These are phyloP conservation scores for Cyclophora albipunctata DNA, from an alignment of 2,888 invertebrate species.

Conservation along the genomic window DNA sequence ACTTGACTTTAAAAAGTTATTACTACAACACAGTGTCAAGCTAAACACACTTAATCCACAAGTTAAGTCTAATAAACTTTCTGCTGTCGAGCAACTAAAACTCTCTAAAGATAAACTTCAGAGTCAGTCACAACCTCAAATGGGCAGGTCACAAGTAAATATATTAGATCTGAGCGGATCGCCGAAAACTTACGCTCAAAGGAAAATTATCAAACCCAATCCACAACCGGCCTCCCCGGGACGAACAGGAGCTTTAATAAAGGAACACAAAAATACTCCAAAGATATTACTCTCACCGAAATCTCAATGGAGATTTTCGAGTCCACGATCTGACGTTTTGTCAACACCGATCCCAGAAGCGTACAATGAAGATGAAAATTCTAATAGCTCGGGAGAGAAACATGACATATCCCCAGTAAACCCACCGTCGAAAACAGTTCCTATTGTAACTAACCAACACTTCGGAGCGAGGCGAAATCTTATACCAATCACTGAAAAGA, in stretches of 20 bases:
- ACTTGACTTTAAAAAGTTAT: conserved; percentile 87
- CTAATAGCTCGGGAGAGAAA: conserved; percentile 76
- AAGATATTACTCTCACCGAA: conserved; percentile 81
- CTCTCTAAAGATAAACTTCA: conserved; percentile 76
- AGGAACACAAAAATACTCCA: conserved; percentile 72
- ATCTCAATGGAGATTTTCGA: conserved; percentile 83
- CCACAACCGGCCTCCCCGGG: conserved; percentile 71
- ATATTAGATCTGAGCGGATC: conserved; percentile 82
- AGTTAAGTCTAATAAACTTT: conserved; percentile 77
- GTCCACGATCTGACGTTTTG: conserved; percentile 86
- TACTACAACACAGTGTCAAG: conserved; percentile 85
- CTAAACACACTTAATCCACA: conserved; percentile 69
- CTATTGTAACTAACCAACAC: conserved; percentile 65
- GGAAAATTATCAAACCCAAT: conserved; percentile 74
- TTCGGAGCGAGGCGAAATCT: conserved; percentile 65
- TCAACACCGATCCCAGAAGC: conserved; percentile 91
- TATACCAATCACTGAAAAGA: conserved; percentile 58
- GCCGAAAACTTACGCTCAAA: conserved; percentile 80
- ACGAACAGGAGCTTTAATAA: conserved; percentile 65
- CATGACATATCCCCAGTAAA: conserved; percentile 48
- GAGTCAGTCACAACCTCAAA: conserved; percentile 38
- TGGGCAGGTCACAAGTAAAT: conserved; percentile 71
- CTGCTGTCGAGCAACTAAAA: conserved; percentile 87
- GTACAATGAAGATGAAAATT: conserved; percentile 84
- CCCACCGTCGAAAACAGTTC: conserved; percentile 61